Percentiles rank a stretch among this genome's conserved stretches.
These are phyloP conservation scores for Mareca strepera DNA, from an alignment of 2,797 vertebrate genomes.

Conservation along the genomic window DNA sequence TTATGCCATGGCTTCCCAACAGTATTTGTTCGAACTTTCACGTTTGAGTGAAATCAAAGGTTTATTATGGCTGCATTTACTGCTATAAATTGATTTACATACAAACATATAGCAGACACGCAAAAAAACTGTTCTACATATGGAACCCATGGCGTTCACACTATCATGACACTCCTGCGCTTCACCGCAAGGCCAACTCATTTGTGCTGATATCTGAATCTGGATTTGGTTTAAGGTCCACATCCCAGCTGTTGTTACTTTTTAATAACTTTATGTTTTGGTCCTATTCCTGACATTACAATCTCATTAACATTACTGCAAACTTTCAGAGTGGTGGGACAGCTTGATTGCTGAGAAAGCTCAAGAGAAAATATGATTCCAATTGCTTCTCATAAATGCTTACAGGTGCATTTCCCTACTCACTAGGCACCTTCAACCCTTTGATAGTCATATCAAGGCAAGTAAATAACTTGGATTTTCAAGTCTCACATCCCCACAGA, in stretches of 20 bases:
- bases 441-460: neutral
- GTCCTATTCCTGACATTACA: neutral
- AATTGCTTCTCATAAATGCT: neutral
- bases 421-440: neutral
- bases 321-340: neutral
- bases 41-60: neutral
- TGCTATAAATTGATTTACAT: neutral
- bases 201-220: neutral
- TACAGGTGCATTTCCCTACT: neutral
- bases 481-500: neutral
- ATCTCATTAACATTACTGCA: neutral
- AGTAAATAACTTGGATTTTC: neutral
- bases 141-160: neutral
- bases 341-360: neutral
- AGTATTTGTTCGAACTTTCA: neutral
- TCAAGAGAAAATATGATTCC: neutral
- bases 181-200: neutral
- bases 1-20: neutral
- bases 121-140: neutral
- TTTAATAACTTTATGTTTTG: neutral
- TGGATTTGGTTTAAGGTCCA: neutral
- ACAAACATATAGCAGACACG: neutral
- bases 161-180: neutral
- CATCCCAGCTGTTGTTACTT: neutral
- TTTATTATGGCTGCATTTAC: neutral